Conservation (phyloP, 2,888 invertebrate species). For the Embidobia sp. region DNA sequence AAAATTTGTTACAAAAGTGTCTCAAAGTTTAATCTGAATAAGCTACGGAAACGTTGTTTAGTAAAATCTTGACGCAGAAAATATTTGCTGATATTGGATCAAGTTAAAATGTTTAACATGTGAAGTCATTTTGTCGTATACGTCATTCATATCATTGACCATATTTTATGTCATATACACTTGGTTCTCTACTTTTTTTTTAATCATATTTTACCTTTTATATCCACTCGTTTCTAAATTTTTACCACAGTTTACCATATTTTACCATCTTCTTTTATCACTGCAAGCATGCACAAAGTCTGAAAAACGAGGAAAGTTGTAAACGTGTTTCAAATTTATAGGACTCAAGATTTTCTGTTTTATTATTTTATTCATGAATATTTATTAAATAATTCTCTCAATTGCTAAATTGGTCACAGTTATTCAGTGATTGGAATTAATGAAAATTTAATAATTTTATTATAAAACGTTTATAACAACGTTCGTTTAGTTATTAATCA, state of each 20-base stretch:
- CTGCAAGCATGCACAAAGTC: background rate
- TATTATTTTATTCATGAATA: background rate
- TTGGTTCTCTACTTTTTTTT: slow-evolving; percentile 14
- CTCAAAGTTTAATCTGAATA: no score
- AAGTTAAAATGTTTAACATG: slow-evolving; percentile 3
- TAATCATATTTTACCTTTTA: slow-evolving; percentile 39
- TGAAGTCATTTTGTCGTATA: slow-evolving; percentile 18
- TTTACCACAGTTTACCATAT: slow-evolving; percentile 37
- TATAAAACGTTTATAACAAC: no score
- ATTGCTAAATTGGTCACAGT: no score
- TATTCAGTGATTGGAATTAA: no score
- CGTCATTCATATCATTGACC: slow-evolving; percentile 23
- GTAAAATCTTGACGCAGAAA: no score
- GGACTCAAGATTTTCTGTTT: background rate
- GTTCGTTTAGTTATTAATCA: no score
- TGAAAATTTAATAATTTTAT: no score
- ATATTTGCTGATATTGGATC: background rate
- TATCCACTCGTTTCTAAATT: slow-evolving; percentile 33
- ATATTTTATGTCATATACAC: slow-evolving; percentile 33
- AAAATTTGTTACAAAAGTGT: no score
- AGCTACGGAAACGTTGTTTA: no score
- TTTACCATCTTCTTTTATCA: slow-evolving; percentile 31
- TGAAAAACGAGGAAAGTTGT: slow-evolving; percentile 27
- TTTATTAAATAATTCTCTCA: background rate
- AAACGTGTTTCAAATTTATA: slow-evolving; percentile 25